phyloP scores from a whole-genome alignment of 2,113 vertebrate species.

The Brachionichthys hirsutus region DNA sequence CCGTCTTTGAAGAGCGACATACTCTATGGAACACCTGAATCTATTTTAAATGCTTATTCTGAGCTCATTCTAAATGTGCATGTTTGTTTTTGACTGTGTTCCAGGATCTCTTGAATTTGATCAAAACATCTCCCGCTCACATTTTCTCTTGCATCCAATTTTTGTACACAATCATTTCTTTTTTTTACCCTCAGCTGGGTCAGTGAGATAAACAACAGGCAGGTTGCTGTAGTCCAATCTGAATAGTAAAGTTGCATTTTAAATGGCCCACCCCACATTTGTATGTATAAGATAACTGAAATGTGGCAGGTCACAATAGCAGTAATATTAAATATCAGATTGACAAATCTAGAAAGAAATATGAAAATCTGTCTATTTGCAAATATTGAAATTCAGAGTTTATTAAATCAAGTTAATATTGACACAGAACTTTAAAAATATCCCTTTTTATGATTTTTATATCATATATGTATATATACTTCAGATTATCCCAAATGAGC shows the following conservation, averaged over 20 bases:
- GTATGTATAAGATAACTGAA: slow-evolving; percentile 27
- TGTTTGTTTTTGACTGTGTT: slow-evolving; percentile 12
- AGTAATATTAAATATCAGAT: background rate
- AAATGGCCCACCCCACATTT: slow-evolving; percentile 16
- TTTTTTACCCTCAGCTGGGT: slow-evolving; percentile 27
- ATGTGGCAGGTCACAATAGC: slow-evolving; percentile 4
- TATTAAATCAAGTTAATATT: too few species aligned
- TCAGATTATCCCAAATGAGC: too few species aligned
- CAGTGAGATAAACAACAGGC: slow-evolving; percentile 18
- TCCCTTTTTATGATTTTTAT: too few species aligned
- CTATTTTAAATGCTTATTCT: slow-evolving; percentile 13
- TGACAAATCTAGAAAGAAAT: background rate
- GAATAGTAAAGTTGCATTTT: slow-evolving; percentile 39
- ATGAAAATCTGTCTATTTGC: background rate
- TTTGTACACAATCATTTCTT: slow-evolving; percentile 9
- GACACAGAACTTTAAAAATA: too few species aligned
- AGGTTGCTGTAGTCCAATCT: slow-evolving; percentile 21
- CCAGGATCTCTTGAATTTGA: slow-evolving; percentile 24
- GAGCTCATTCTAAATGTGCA: slow-evolving; percentile 29
- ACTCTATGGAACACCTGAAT: slow-evolving; percentile 27
- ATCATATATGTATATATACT: too few species aligned
- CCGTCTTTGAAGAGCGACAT: slow-evolving; percentile 33
- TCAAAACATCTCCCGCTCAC: slow-evolving; percentile 27
- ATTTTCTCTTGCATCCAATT: slow-evolving; percentile 17
- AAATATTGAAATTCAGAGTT: too few species aligned